Percentiles rank a stretch among this genome's conserved stretches.
phyloP scores from a whole-genome alignment of 1,140 invertebrate genomes.

The Drosophila persimilis region DNA sequence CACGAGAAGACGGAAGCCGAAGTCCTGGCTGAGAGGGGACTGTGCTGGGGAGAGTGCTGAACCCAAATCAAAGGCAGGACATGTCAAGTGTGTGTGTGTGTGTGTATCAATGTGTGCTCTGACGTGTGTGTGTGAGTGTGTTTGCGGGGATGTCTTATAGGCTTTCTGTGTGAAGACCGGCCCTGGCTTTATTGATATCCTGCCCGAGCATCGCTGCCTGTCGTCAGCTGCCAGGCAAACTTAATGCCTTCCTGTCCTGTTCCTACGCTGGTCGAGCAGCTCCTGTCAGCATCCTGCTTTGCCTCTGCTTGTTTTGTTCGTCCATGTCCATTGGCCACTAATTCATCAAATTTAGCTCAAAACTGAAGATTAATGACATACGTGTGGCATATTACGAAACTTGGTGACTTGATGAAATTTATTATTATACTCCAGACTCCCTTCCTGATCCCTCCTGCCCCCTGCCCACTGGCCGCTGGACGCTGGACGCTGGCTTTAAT shows the following conservation, averaged over 20 bases:
- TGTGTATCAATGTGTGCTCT: not conserved
- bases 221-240: slow-evolving; percentile 75
- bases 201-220: slow-evolving; percentile 43
- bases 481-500: slow-evolving; percentile 16
- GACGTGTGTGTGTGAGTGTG: not conserved
- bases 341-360: slow-evolving; percentile 81
- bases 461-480: too few relatives aligned
- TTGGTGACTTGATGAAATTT: slow-evolving; percentile 81
- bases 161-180: slow-evolving; percentile 35
- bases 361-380: slow-evolving; percentile 81
- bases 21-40: not conserved
- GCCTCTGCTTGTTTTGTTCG: slow-evolving; percentile 49
- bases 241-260: slow-evolving; percentile 59
- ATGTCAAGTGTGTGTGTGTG: slow-evolving; percentile 38
- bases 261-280: slow-evolving; percentile 29
- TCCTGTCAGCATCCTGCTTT: slow-evolving; percentile 31
- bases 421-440: slow-evolving; percentile 53
- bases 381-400: slow-evolving; percentile 80
- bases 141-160: slow-evolving; percentile 33
- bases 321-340: slow-evolving; percentile 76
- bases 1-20: not conserved
- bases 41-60: slow-evolving; percentile 39
- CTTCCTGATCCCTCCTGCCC: too few relatives aligned
- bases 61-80: slow-evolving; percentile 69
- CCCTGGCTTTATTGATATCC: slow-evolving; percentile 74